phyloP scores from a whole-genome alignment of 2,888 invertebrate species.

The Philopedon plagiatum region DNA sequence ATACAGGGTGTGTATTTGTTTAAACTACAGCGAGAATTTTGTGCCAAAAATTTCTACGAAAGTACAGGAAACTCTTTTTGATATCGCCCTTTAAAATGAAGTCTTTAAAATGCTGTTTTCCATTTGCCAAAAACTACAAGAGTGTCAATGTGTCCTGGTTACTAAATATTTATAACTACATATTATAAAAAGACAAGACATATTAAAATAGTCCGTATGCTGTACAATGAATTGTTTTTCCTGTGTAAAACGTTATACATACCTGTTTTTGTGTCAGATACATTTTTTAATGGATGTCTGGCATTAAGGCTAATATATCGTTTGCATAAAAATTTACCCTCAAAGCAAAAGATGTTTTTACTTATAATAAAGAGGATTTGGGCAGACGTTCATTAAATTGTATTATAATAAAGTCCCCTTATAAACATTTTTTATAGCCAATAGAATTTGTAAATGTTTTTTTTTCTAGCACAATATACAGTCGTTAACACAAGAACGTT shows the following conservation, averaged over 20 bases:
- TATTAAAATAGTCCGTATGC: slow-evolving; percentile 7
- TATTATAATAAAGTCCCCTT: too few species aligned
- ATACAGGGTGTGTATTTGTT: not conserved
- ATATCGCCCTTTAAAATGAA: not conserved
- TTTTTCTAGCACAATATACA: too few species aligned
- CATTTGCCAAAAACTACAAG: slow-evolving; percentile 15
- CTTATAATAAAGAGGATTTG: too few species aligned
- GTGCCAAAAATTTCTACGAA: slow-evolving; percentile 16
- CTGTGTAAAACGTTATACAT: not conserved
- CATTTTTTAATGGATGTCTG: too few species aligned
- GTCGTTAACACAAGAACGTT: too few species aligned
- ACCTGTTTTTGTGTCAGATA: too few species aligned
- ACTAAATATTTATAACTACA: slow-evolving; percentile 15
- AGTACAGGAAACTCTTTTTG: not conserved
- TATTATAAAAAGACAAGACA: slow-evolving; percentile 9
- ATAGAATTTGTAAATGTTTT: too few species aligned
- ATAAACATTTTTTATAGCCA: too few species aligned
- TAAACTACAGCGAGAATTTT: not conserved
- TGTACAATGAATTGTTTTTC: not conserved
- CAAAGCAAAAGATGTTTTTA: too few species aligned
- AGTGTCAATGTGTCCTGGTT: slow-evolving; percentile 22
- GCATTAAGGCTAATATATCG: too few species aligned
- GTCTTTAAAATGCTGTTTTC: slow-evolving; percentile 14
- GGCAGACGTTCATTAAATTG: too few species aligned
- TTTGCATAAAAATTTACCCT: too few species aligned